These are phyloP conservation scores for Peribatodes rhomboidaria DNA, from an alignment of 2,888 invertebrate species.

Conservation along the genomic window DNA sequence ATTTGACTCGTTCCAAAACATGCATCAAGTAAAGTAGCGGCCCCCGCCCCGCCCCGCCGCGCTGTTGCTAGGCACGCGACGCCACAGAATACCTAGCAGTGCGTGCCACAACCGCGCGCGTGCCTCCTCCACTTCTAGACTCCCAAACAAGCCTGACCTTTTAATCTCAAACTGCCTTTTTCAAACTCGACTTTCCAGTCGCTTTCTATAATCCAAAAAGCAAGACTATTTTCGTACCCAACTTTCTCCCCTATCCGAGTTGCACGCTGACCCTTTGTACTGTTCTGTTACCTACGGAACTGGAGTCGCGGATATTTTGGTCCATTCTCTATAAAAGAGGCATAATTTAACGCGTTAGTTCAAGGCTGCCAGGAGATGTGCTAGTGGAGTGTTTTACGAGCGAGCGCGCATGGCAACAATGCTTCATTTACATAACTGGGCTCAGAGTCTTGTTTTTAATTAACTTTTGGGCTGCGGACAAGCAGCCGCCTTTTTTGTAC, in stretches of 20 bases:
- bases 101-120: not conserved
- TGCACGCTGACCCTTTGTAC: slow-evolving; percentile 34
- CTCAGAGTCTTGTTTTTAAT: slow-evolving; percentile 65
- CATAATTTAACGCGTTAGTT: slow-evolving; percentile 49
- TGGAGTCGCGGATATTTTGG: slow-evolving; percentile 46
- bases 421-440: slow-evolving; percentile 72
- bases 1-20: slow-evolving; percentile 34
- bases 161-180: slow-evolving; percentile 30
- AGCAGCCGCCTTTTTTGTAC: slow-evolving; percentile 48
- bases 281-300: slow-evolving; percentile 29
- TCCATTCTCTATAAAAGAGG: slow-evolving; percentile 48
- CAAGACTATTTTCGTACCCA: slow-evolving; percentile 18
- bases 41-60: slow-evolving; percentile 1
- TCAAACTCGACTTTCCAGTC: slow-evolving; percentile 30
- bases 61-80: slow-evolving; percentile 43
- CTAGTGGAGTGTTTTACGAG: slow-evolving; percentile 61
- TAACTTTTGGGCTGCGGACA: slow-evolving; percentile 65
- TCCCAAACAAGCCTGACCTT: slow-evolving; percentile 28
- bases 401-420: slow-evolving; percentile 74
- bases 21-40: slow-evolving; percentile 21
- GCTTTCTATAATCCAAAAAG: slow-evolving; percentile 34
- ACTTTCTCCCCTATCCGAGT: slow-evolving; percentile 39
- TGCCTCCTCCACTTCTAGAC: slow-evolving; percentile 5
- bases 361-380: slow-evolving; percentile 61
- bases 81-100: not conserved